phyloP scores from a whole-genome alignment of 1,140 invertebrate species.

The Glossosoma conforme region DNA sequence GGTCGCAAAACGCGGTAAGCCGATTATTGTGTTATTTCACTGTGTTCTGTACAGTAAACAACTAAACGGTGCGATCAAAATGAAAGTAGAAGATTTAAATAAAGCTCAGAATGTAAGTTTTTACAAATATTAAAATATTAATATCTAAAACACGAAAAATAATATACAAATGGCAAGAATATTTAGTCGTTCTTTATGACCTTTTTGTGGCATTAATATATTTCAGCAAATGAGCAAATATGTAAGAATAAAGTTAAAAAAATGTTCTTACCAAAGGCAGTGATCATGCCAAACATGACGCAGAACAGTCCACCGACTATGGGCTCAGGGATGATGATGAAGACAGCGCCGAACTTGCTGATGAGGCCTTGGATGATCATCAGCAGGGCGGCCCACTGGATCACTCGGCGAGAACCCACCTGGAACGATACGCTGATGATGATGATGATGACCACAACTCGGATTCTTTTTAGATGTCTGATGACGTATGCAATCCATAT shows the following conservation, averaged over 20 bases:
- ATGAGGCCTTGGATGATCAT: conserved; percentile 78
- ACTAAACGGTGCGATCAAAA: too few species aligned
- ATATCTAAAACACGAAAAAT: too few species aligned
- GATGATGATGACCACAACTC: background rate
- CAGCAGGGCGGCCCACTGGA: conserved; percentile 71
- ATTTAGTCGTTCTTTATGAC: background rate
- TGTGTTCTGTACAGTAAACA: too few species aligned
- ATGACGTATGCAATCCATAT: too few species aligned
- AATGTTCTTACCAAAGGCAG: conserved; percentile 60
- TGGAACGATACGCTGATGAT: conserved; percentile 36
- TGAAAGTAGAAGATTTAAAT: background rate
- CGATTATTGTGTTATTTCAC: too few species aligned
- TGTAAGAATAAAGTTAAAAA: background rate
- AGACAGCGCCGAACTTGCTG: conserved; percentile 78
- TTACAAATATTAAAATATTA: background rate
- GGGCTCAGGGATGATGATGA: conserved; percentile 84
- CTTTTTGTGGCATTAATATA: background rate
- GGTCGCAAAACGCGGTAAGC: too few species aligned
- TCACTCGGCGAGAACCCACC: conserved; percentile 82
- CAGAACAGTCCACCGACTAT: conserved; percentile 86
- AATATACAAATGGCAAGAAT: too few species aligned
- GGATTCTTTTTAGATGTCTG: too few species aligned
- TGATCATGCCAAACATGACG: conserved; percentile 83
- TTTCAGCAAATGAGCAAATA: too few species aligned
- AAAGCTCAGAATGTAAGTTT: background rate